Base-by-base conservation (phyloP, 1,140 invertebrate species). In the Zaprionus africanus region DNA sequence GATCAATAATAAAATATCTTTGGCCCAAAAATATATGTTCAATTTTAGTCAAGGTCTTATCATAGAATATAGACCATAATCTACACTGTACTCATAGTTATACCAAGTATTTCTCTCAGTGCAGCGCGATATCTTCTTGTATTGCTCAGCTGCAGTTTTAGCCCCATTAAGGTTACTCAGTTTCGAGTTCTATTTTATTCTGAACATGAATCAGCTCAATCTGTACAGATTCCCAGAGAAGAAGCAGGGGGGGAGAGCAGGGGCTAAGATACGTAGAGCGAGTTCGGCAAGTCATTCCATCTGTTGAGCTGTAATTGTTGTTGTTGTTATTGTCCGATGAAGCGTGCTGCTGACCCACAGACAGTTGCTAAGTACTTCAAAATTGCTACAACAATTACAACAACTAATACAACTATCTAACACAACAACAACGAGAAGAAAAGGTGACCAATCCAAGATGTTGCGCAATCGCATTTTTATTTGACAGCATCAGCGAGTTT, bases 381-480 rank as follows among this genome's bases (percentile, higher is more conserved):
- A 82, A 78, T 82, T 81, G 61, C 66, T 76, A 71, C 62, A 68
- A 61, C 71, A 46, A 49, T 36, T 57, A 71, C 73, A 62, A 60
- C 38, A 56, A 61, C 13, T 41, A 41, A 15, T 34, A 65, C 65
- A 24, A 64, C 56, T 22, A 62, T 74, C 38, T 57, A 57, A 26
- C 19, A 56, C 38, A 60, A 43, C 43, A 70, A 63, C 38, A 28
- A 0, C 54, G 36, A 64, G 51, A 54, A 62, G 2, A n/a, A 19
- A 51, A 36, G 13, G 38, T 62, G 69, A 83, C 67, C 80, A 68
- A 88, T 87, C 80, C 31, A 34, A 84, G 83, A 87, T 76, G 66
- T 87, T 87, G 80, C 83, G 81, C 84, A 87, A 87, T 64, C 49
- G 65, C 58, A 60, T 68, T 75, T 72, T 76, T 75, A 53, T 62